Evolutionary conservation across 1,140 invertebrate species (phyloP).

Genomic region (Akabosia matsudoensis): DNA sequence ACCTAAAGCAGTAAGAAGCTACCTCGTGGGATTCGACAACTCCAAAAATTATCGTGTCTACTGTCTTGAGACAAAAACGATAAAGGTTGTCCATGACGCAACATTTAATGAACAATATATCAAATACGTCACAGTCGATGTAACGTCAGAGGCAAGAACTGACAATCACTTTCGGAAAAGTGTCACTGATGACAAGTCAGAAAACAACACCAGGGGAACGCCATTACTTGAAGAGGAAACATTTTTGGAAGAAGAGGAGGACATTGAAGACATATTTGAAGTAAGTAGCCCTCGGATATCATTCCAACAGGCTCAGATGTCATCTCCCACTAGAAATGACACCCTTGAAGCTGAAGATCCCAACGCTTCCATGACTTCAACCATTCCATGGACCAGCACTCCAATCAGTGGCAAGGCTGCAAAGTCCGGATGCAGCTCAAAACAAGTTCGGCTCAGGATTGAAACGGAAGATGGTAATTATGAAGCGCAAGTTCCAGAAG

Average conservation of each 20-base stretch:
- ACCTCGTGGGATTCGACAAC: conserved; percentile 47
- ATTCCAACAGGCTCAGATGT: too few relatives aligned
- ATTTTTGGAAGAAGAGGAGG: too few relatives aligned
- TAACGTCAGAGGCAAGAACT: neutral
- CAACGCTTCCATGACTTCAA: too few relatives aligned
- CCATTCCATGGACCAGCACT: neutral
- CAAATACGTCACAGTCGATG: neutral
- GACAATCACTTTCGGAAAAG: neutral
- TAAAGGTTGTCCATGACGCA: conserved; percentile 17
- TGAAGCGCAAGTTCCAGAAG: neutral
- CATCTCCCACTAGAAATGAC: too few relatives aligned
- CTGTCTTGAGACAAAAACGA: neutral
- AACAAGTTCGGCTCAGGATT: neutral
- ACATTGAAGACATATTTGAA: too few relatives aligned
- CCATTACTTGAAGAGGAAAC: too few relatives aligned
- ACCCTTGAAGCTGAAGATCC: too few relatives aligned
- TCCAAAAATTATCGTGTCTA: conserved; percentile 1
- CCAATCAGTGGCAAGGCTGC: neutral
- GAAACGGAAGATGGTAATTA: neutral
- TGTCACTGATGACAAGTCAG: neutral
- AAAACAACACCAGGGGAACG: too few relatives aligned
- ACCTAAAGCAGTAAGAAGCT: conserved; percentile 40
- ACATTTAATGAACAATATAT: neutral
- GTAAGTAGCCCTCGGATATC: too few relatives aligned
- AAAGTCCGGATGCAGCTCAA: neutral